Evolutionary conservation across 2,113 vertebrate species (phyloP).

Genomic region (Callipepla squamata): DNA sequence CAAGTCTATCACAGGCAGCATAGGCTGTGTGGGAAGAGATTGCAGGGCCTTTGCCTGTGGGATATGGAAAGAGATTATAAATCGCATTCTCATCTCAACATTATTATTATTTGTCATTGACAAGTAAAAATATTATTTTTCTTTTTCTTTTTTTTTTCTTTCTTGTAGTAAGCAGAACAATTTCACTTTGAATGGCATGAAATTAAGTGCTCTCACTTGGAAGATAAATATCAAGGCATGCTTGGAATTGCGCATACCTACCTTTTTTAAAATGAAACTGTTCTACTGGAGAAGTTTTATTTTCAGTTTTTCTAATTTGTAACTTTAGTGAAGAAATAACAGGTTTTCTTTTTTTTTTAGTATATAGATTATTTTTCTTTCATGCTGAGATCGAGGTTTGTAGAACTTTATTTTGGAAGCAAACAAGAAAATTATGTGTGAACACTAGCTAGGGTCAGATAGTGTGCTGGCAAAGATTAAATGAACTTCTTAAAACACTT

Average conservation of each 20-base stretch:
- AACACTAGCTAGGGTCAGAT: neutral
- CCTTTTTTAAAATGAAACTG: neutral
- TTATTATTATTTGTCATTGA: neutral
- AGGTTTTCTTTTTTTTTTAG: neutral
- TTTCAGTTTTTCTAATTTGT: neutral
- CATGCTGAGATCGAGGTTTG: neutral
- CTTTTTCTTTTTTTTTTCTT: neutral
- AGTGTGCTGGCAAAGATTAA: slow-evolving; percentile 14
- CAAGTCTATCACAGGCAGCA: neutral
- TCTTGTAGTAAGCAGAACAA: neutral
- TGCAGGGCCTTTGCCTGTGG: rapidly evolving
- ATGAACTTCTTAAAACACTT: neutral
- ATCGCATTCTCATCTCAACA: neutral
- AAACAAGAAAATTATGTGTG: neutral
- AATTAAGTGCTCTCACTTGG: neutral
- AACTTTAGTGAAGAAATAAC: neutral
- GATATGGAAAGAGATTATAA: neutral
- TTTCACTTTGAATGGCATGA: neutral
- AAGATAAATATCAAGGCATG: neutral
- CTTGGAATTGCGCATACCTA: neutral
- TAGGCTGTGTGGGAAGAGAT: neutral
- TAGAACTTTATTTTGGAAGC: neutral
- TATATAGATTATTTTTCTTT: neutral
- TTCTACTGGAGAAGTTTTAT: neutral
- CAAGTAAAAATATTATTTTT: neutral